A percentile compares a stretch with the other conserved stretches of the same genome.
phyloP scores from a whole-genome alignment of 2,797 vertebrate species.

The Iguana delicatissima region DNA sequence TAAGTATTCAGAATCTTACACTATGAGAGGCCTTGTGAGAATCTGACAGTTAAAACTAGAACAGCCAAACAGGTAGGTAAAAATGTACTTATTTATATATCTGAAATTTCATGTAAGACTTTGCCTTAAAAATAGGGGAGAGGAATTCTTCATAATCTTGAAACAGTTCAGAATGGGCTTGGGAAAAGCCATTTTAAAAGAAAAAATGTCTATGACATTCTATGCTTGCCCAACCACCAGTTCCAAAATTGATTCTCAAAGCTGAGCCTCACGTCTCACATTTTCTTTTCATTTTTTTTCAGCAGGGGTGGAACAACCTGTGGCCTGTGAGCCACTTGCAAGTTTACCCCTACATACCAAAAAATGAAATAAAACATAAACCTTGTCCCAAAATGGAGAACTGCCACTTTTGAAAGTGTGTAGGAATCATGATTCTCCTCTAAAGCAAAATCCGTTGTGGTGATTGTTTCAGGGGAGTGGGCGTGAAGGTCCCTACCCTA shows the following conservation, averaged over 20 bases:
- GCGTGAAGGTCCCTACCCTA: neutral
- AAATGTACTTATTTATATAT: neutral
- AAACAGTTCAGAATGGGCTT: neutral
- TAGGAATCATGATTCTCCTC: too few species aligned
- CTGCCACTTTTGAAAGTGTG: too few species aligned
- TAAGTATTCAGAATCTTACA: neutral
- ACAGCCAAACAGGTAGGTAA: neutral
- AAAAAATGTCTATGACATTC: neutral
- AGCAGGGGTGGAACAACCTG: too few species aligned
- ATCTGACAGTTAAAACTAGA: neutral
- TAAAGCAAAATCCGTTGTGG: too few species aligned
- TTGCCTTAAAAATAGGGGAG: neutral
- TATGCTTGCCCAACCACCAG: neutral
- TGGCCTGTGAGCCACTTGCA: too few species aligned
- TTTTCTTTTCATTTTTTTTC: neutral
- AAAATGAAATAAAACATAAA: too few species aligned
- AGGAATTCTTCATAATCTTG: neutral
- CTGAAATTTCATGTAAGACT: neutral
- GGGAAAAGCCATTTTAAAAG: neutral
- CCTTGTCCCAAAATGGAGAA: too few species aligned
- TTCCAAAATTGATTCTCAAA: neutral
- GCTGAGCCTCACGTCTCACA: neutral
- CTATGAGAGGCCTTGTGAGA: neutral
- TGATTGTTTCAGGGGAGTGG: too few species aligned
- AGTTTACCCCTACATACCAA: too few species aligned